phyloP scores from a whole-genome alignment of 2,113 vertebrate genomes.

The Entelurus aequoreus region DNA sequence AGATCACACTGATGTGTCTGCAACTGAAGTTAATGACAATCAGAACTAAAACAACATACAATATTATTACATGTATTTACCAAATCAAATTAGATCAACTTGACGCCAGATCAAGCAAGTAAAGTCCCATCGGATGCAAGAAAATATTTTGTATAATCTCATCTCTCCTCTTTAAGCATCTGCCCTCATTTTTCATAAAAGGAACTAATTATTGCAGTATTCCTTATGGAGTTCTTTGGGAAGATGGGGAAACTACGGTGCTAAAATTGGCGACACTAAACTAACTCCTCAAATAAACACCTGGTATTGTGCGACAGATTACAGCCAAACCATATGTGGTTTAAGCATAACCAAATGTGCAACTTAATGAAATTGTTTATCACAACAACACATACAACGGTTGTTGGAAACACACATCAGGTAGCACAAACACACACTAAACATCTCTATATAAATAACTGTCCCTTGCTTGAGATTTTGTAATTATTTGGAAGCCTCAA shows the following conservation, averaged over 20 bases:
- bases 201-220: conserved; percentile 34
- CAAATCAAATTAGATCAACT: too few species aligned
- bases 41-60: too few species aligned
- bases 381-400: background rate
- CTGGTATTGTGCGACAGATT: conserved; percentile 38
- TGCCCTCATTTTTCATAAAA: conserved; percentile 39
- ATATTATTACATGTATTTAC: too few species aligned
- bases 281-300: conserved; percentile 40
- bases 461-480: too few species aligned
- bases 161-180: conserved; percentile 8
- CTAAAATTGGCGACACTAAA: conserved; percentile 21
- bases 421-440: too few species aligned
- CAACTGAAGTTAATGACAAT: too few species aligned
- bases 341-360: conserved; percentile 33
- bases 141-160: background rate
- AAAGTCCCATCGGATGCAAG: background rate
- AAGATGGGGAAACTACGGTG: conserved; percentile 16
- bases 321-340: conserved; percentile 38
- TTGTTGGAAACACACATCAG: too few species aligned
- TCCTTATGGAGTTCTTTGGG: conserved; percentile 27
- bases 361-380: conserved; percentile 12
- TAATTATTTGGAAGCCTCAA: too few species aligned
- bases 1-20: too few species aligned
- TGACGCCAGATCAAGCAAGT: too few species aligned
- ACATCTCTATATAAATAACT: too few species aligned